Evolutionary conservation across 2,888 invertebrate species (phyloP).

Genomic region (Malthinus flaveolus): DNA sequence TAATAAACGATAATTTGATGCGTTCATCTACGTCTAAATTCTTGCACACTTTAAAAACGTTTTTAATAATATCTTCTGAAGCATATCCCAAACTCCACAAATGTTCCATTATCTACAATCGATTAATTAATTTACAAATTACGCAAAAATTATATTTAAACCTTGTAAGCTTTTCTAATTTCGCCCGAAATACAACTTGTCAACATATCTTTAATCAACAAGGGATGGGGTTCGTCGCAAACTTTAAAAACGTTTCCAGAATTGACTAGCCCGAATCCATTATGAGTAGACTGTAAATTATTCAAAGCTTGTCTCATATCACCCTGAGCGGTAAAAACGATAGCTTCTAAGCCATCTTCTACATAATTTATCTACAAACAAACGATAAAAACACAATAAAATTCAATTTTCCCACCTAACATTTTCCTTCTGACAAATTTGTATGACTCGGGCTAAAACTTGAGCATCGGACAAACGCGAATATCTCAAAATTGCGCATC

Average conservation of each 20-base stretch:
- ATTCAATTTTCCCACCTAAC: constrained; percentile 51
- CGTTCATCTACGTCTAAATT: constrained; percentile 79
- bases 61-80: constrained; percentile 94
- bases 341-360: constrained; percentile 92
- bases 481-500: constrained; percentile 96
- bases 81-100: constrained; percentile 95
- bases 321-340: constrained; percentile 98
- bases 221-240: constrained; percentile 98
- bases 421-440: constrained; percentile 75
- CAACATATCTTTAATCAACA: constrained; percentile 89
- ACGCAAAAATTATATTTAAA: constrained; percentile 35
- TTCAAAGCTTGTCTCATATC: constrained; percentile 98
- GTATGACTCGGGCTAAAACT: constrained; percentile 78
- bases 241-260: constrained; percentile 97
- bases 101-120: constrained; percentile 73
- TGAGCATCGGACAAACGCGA: constrained; percentile 89
- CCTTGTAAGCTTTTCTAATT: constrained; percentile 83
- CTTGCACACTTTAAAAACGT: constrained; percentile 93
- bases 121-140: background rate
- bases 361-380: constrained; percentile 70
- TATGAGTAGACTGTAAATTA: constrained; percentile 93
- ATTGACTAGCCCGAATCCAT: constrained; percentile 90
- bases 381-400: constrained; percentile 6
- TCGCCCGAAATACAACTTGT: constrained; percentile 79
- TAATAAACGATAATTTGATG: constrained; percentile 81